Percentiles rank a stretch among this genome's conserved stretches.
These are phyloP conservation scores for Panagrolaimus sp. DNA, from an alignment of 1,140 invertebrate species.

Conservation along the genomic window DNA sequence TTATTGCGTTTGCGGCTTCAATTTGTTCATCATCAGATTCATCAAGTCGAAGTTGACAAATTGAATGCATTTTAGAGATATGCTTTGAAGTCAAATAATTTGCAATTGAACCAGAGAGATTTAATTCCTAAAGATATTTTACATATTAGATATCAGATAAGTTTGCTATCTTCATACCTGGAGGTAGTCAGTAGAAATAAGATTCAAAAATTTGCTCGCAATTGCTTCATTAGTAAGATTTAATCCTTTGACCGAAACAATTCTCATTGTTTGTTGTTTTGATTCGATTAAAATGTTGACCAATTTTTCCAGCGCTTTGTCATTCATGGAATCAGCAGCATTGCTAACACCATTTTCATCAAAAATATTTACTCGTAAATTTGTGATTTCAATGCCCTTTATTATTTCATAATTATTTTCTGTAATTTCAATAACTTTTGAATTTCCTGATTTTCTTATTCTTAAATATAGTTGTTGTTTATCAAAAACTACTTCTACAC, in stretches of 20 bases:
- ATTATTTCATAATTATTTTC: neutral
- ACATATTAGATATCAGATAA: neutral
- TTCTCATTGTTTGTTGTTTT: neutral
- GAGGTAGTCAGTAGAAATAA: neutral
- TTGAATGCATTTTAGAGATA: neutral
- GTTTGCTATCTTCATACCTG: constrained; percentile 5
- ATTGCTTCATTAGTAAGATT: neutral
- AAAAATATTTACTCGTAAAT: neutral
- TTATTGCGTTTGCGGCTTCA: constrained; percentile 2
- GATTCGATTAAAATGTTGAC: neutral
- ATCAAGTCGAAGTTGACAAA: neutral
- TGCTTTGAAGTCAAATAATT: neutral
- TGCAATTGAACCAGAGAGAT: neutral
- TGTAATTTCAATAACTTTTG: neutral
- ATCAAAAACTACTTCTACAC: neutral
- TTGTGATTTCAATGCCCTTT: neutral
- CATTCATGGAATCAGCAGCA: neutral
- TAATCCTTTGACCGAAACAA: neutral
- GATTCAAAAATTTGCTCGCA: neutral
- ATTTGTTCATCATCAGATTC: neutral
- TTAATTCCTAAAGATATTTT: constrained; percentile 1
- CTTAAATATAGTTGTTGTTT: neutral
- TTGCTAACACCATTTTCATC: no score
- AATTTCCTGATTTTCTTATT: neutral
- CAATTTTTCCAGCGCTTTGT: neutral